These are phyloP conservation scores for Notodonta ziczac DNA, from an alignment of 2,888 invertebrate genomes.

Conservation along the genomic window DNA sequence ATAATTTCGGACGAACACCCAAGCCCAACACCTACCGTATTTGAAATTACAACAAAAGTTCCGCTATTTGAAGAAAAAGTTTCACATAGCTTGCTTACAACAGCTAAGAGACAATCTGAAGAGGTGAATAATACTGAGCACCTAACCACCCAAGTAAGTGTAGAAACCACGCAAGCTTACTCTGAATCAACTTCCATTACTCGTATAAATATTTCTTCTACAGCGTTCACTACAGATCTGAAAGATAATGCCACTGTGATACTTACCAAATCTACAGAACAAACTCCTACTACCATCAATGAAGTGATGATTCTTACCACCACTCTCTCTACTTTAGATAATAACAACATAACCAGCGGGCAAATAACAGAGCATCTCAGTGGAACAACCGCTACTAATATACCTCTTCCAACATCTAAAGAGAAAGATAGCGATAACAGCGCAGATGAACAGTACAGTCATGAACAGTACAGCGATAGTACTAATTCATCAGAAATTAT, in stretches of 20 bases:
- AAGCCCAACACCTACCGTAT: conserved; percentile 43
- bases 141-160: conserved; percentile 16
- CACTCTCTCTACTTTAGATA: conserved; percentile 14
- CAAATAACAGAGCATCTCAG: conserved; percentile 6
- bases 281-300: conserved; percentile 19
- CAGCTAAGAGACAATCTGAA: conserved; percentile 13
- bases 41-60: conserved; percentile 64
- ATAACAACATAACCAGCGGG: conserved; percentile 14
- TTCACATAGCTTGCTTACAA: not conserved
- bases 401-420: conserved; percentile 16
- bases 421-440: conserved; percentile 15
- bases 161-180: conserved; percentile 18
- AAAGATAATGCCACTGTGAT: conserved; percentile 13
- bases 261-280: conserved; percentile 21
- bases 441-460: conserved; percentile 17
- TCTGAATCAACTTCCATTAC: conserved; percentile 15
- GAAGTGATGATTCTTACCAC: conserved; percentile 15
- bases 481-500: conserved; percentile 51
- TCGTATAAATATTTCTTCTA: conserved; percentile 22
- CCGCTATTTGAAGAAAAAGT: conserved; percentile 51
- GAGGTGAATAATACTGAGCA: conserved; percentile 20
- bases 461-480: conserved; percentile 41
- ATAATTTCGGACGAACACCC: conserved; percentile 50
- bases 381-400: conserved; percentile 11
- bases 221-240: not conserved